These are phyloP conservation scores for Tuberolachnus salignus DNA, from an alignment of 2,888 invertebrate genomes.

Conservation along the genomic window DNA sequence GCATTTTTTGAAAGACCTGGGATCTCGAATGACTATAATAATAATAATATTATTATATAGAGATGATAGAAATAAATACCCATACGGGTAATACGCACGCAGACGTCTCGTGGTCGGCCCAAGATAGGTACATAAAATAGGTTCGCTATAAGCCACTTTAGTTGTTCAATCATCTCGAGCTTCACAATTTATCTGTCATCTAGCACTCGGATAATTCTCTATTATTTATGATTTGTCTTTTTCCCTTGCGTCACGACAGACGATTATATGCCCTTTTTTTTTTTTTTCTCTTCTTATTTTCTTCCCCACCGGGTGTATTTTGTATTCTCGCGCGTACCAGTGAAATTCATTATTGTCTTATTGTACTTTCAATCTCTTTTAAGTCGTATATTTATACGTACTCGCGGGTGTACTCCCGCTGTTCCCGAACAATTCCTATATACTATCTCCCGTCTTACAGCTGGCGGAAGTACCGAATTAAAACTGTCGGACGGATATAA, in stretches of 20 bases:
- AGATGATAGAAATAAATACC: slow-evolving; percentile 35
- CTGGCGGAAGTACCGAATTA: neutral
- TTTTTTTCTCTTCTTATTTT: too few relatives aligned
- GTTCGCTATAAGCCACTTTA: slow-evolving; percentile 48
- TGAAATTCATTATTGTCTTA: slow-evolving; percentile 30
- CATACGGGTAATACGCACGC: neutral
- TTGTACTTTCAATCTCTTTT: slow-evolving; percentile 26
- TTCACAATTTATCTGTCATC: slow-evolving; percentile 46
- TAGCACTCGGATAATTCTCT: slow-evolving; percentile 50
- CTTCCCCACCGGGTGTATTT: slow-evolving; percentile 13
- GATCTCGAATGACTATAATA: neutral
- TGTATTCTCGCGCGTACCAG: slow-evolving; percentile 21
- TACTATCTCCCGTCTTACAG: neutral
- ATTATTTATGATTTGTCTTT: slow-evolving; percentile 56
- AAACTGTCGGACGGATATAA: too few relatives aligned
- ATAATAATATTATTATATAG: neutral
- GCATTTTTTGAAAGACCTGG: slow-evolving; percentile 4
- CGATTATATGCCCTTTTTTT: slow-evolving; percentile 9
- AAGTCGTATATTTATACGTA: too few relatives aligned
- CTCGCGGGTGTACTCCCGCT: neutral
- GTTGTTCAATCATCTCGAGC: slow-evolving; percentile 44
- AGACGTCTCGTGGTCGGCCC: slow-evolving; percentile 1
- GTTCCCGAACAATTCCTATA: neutral
- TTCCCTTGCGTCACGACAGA: slow-evolving; percentile 17
- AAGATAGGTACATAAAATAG: slow-evolving; percentile 42